A percentile compares a stretch with the other conserved stretches of the same genome.
These are phyloP conservation scores for Lepidocyrtoides sp. DNA, from an alignment of 2,888 invertebrate genomes.

Conservation along the genomic window DNA sequence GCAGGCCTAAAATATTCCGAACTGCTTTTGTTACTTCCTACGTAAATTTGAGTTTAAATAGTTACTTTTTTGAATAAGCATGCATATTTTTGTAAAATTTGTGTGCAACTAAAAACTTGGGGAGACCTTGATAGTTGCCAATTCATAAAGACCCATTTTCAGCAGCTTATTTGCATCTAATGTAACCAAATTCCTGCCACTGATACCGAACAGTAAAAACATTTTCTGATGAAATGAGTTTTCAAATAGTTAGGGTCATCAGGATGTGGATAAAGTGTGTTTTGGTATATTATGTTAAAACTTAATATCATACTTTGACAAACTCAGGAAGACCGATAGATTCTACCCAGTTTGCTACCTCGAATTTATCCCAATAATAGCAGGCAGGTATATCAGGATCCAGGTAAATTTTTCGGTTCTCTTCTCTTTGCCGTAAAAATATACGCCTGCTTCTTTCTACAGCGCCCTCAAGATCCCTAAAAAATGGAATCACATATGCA, in stretches of 20 bases:
- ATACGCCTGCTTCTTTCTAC: constrained; percentile 59
- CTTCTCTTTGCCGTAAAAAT: constrained; percentile 46
- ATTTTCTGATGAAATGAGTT: constrained; percentile 46
- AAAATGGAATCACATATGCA: too few relatives aligned
- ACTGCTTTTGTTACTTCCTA: constrained; percentile 61
- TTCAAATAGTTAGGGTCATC: too few relatives aligned
- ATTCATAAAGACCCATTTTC: constrained; percentile 71
- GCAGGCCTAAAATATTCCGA: constrained; percentile 65
- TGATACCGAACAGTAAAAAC: constrained; percentile 52
- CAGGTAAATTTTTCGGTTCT: neutral
- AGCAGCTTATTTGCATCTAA: constrained; percentile 60
- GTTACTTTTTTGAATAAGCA: neutral
- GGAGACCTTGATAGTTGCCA: constrained; percentile 51
- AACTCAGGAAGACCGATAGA: neutral
- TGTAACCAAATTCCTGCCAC: constrained; percentile 51
- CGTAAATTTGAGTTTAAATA: neutral
- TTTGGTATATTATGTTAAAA: too few relatives aligned
- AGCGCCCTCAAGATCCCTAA: constrained; percentile 20
- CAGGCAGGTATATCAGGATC: constrained; percentile 67
- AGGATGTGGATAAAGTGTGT: too few relatives aligned
- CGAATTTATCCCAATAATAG: constrained; percentile 66
- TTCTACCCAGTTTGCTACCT: constrained; percentile 63
- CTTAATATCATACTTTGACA: neutral
- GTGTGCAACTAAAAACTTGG: too few relatives aligned
- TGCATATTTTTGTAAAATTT: too few relatives aligned